Base-by-base conservation (phyloP, 2,113 vertebrate genomes). In the Epinephelus lanceolatus region DNA sequence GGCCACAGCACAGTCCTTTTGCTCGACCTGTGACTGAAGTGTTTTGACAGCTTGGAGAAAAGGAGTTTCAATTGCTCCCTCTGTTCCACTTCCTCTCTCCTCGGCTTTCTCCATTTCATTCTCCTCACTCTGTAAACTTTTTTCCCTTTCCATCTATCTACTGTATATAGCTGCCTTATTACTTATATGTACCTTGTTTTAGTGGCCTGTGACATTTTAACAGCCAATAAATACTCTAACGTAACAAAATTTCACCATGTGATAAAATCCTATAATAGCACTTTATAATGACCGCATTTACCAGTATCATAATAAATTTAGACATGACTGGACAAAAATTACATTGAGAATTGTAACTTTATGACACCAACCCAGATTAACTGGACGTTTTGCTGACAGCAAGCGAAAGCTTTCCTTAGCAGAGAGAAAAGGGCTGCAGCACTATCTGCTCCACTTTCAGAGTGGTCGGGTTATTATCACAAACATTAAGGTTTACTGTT, bases 201-300 rank as follows among this genome's bases (percentile, higher is more conserved):
- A 27, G 15, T 15, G 21, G 40, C 11, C 52, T 68, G n/a, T 72
- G 65, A 60, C 25, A 56, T 49, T 70, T 82, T 68, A 47, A 69
- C 0, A 33, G 18, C 23, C 59, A 76, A 45, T 68, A 67, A 60
- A 67, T 52, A 52, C 15, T 19, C 65, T 42, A 55, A 76, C 40
- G 73, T 66, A 55, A 60, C 71, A 83, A 11, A 52, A 73, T 19
- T 71, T 17, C n/a, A 51, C 12, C 62, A 57, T 37, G 27, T 83
- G 45, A 78, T 52, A 45, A 78, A 78, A 61, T 52, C 10, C 27
- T 37, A 1, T 60, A 81, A 81, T 61, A 13, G 13, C 27, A 56
- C 11, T 23, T 81, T 40, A 61, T 62, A 56, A 75, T 52, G 27
- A 71, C 3, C 15, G n/a, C 3, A 19, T 71, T 76, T 78, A 57